A percentile compares a stretch with the other conserved stretches of the same genome.
These are phyloP conservation scores for Camptogramma bilineatum DNA, from an alignment of 2,888 invertebrate genomes.

Conservation along the genomic window DNA sequence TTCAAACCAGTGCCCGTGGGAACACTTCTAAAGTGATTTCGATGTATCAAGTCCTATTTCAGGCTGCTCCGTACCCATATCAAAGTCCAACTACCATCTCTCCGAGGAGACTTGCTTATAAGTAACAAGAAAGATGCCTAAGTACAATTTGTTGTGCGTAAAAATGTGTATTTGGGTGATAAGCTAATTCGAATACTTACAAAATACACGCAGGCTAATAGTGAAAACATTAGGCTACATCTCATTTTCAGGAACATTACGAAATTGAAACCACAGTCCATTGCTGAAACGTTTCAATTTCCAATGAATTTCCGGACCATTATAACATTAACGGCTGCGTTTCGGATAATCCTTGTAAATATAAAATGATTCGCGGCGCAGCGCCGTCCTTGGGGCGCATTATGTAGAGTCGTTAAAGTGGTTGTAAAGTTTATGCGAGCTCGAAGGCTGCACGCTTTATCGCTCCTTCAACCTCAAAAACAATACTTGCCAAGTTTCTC, in stretches of 20 bases:
- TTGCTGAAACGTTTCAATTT: constrained; percentile 3
- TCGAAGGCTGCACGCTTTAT: constrained; percentile 9
- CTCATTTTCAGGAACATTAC: not conserved
- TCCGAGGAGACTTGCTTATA: not conserved
- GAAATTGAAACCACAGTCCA: not conserved
- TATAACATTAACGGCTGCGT: constrained; percentile 2
- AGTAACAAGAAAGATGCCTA: not conserved
- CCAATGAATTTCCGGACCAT: constrained; percentile 11
- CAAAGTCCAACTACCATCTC: not conserved
- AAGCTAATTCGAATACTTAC: no score
- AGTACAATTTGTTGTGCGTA: no score
- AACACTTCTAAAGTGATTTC: not conserved
- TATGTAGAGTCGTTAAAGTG: constrained; percentile 23
- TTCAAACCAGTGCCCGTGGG: constrained; percentile 4
- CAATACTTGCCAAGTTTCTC: not conserved
- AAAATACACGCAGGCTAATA: not conserved
- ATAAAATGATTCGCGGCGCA: constrained; percentile 11
- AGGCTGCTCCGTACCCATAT: not conserved
- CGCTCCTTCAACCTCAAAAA: not conserved
- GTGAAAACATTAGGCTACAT: not conserved
- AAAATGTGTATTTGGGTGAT: no score
- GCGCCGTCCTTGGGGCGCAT: constrained; percentile 22
- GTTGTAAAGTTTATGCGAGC: constrained; percentile 23
- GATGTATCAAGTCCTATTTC: not conserved
- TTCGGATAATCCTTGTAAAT: constrained; percentile 12